A percentile compares a stretch with the other conserved stretches of the same genome.
Conservation (phyloP, 2,797 vertebrate species). For the Pachyuromys duprasi region DNA sequence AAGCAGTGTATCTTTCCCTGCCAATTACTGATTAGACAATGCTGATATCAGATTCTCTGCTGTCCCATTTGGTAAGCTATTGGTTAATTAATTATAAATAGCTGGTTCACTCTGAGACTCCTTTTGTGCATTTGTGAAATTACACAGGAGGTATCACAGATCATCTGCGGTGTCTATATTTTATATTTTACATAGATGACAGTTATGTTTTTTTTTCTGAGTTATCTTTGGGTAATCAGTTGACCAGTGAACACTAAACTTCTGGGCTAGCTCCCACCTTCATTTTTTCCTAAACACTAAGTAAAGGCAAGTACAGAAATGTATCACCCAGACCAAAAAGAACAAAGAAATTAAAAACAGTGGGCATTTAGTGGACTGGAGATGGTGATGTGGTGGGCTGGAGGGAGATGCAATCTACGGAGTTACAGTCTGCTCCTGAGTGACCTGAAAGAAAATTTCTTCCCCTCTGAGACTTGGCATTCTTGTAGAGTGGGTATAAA, state of each 20-base stretch:
- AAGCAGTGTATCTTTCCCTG: conserved; percentile 12
- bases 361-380: not conserved
- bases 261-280: not conserved
- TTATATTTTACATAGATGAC: conserved; percentile 45
- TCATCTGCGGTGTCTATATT: not conserved
- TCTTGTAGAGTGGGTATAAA: not conserved
- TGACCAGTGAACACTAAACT: not conserved
- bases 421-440: not conserved
- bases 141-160: not conserved
- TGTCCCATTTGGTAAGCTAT: not conserved
- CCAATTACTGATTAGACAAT: not conserved
- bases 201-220: not conserved
- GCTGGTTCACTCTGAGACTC: not conserved
- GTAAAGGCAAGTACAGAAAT: not conserved
- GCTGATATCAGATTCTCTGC: not conserved
- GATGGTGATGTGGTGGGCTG: not conserved
- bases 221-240: not conserved
- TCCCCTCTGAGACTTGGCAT: not conserved
- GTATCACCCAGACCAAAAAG: not conserved
- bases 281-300: not conserved
- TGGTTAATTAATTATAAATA: conserved; percentile 24
- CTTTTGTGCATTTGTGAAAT: not conserved
- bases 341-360: not conserved
- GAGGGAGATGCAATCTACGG: not conserved
- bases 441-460: not conserved